Conservation (phyloP, 2,888 invertebrate genomes). For the Apodemia zela region DNA sequence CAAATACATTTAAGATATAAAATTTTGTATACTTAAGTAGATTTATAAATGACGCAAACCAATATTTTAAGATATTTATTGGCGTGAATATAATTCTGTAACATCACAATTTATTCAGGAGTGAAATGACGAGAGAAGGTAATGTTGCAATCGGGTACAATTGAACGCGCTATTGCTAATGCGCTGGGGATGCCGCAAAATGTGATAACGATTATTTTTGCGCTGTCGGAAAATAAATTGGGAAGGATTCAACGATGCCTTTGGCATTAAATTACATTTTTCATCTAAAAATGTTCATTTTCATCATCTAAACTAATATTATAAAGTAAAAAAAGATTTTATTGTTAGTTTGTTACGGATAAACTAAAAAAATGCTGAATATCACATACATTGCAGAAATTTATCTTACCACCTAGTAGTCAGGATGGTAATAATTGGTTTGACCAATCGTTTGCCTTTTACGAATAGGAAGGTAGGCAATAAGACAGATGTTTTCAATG, state of each 20-base stretch:
- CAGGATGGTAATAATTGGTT: no score
- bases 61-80: background rate
- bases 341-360: no score
- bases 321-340: no score
- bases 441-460: no score
- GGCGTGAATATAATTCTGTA: background rate
- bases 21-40: background rate
- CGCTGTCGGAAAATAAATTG: slow-evolving; percentile 9
- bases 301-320: no score
- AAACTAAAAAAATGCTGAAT: no score
- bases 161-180: slow-evolving; percentile 9
- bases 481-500: no score
- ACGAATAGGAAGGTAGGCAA: no score
- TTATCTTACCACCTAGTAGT: no score
- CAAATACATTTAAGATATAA: background rate
- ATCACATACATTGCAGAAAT: no score
- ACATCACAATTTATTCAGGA: background rate
- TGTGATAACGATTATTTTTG: slow-evolving; percentile 4
- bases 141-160: slow-evolving; percentile 8
- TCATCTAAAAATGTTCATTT: background rate
- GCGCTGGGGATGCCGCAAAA: slow-evolving; percentile 13
- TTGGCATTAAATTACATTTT: background rate
- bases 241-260: background rate
- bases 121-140: slow-evolving; percentile 12
- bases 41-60: background rate